A percentile compares a stretch with the other conserved stretches of the same genome.
These are phyloP conservation scores for Chaetura pelagica DNA, from an alignment of 2,113 vertebrate genomes.

Conservation along the genomic window DNA sequence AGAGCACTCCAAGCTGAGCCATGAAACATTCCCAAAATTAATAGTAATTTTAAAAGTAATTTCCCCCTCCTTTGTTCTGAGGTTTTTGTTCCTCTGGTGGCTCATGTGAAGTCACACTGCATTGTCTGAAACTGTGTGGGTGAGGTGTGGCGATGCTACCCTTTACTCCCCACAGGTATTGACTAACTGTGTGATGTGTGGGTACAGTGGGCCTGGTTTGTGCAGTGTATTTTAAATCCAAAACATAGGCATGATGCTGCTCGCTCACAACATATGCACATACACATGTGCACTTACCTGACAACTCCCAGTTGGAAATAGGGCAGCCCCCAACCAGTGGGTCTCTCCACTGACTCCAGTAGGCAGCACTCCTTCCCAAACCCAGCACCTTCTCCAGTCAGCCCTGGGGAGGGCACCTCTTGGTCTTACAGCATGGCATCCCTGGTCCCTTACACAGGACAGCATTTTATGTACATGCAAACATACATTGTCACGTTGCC, in stretches of 20 bases:
- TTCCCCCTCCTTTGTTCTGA: neutral
- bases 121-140: neutral
- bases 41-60: too few relatives aligned
- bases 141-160: neutral
- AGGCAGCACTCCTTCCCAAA: neutral
- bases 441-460: neutral
- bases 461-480: neutral
- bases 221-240: neutral
- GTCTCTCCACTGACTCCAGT: neutral
- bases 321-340: neutral
- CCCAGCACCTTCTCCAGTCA: neutral
- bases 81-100: neutral
- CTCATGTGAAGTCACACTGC: neutral
- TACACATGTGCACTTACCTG: accelerated
- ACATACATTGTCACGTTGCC: accelerated
- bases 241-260: neutral
- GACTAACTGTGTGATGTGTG: neutral
- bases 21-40: conserved; percentile 35
- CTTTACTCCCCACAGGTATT: neutral
- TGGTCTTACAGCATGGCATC: neutral
- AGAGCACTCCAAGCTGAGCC: conserved; percentile 23
- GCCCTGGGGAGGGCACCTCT: neutral
- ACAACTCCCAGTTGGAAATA: neutral
- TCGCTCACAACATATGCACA: neutral
- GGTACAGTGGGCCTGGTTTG: neutral